Evolutionary conservation across 2,797 vertebrate species (phyloP).

Genomic region (Carcharodon carcharias): DNA sequence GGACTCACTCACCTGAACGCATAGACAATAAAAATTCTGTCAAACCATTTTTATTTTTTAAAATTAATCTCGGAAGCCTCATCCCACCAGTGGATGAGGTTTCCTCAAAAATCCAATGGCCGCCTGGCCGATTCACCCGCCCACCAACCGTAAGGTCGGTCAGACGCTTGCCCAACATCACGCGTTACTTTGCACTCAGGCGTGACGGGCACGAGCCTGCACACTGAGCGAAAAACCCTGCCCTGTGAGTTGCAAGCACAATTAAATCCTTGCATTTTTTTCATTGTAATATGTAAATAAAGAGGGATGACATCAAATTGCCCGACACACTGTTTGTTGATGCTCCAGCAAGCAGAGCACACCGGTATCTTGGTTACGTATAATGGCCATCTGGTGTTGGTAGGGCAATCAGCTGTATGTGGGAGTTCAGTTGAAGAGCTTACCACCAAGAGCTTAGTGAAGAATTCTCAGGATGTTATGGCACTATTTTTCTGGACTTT

Average conservation of each 20-base stretch:
- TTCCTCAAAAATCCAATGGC: no score
- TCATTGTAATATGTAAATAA: not conserved
- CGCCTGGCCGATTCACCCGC: no score
- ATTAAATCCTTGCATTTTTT: not conserved
- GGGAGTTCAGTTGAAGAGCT: not conserved
- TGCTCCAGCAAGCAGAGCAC: not conserved
- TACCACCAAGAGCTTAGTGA: not conserved
- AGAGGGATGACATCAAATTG: not conserved
- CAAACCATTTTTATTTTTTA: no score
- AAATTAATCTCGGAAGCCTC: no score
- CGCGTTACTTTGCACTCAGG: no score
- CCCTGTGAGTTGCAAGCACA: not conserved
- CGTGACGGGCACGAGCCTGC: no score
- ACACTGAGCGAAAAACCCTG: no score
- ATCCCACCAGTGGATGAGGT: no score
- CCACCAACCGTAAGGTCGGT: no score
- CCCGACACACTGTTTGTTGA: not conserved
- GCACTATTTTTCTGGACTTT: not conserved
- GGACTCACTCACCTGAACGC: no score
- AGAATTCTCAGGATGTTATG: not conserved
- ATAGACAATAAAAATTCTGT: no score
- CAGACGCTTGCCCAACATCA: no score
- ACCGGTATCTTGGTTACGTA: not conserved
- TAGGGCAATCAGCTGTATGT: not conserved
- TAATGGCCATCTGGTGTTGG: not conserved